Percentiles rank a stretch among this genome's conserved stretches.
phyloP scores from a whole-genome alignment of 2,797 vertebrate genomes.

The Notolabrus celidotus region DNA sequence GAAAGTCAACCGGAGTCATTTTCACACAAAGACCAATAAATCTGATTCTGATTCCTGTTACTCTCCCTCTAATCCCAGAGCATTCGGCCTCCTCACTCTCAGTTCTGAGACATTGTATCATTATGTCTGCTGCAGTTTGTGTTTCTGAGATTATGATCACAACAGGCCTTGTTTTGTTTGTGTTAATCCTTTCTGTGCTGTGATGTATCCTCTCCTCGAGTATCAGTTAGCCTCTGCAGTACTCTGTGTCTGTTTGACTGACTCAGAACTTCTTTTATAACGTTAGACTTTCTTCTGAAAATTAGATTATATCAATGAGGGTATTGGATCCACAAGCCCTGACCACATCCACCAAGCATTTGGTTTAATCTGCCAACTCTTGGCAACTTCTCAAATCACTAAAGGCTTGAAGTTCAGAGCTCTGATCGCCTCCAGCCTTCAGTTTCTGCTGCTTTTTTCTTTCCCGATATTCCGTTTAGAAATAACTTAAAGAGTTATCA shows the following conservation, averaged over 20 bases:
- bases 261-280: slow-evolving; percentile 20
- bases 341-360: slow-evolving; percentile 30
- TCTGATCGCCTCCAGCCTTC: slow-evolving; percentile 17
- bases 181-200: neutral
- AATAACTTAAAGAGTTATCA: neutral
- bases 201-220: neutral
- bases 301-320: slow-evolving; percentile 53
- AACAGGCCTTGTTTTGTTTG: too few species aligned
- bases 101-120: too few species aligned
- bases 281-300: slow-evolving; percentile 30
- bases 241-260: neutral
- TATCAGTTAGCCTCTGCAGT: neutral
- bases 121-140: too few species aligned
- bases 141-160: too few species aligned
- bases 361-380: slow-evolving; percentile 34
- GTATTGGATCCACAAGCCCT: slow-evolving; percentile 37
- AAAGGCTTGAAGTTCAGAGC: slow-evolving; percentile 32
- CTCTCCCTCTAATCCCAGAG: too few species aligned
- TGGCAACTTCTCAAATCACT: slow-evolving; percentile 52
- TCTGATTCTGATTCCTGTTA: too few species aligned
- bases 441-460: neutral
- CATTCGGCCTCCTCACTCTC: too few species aligned
- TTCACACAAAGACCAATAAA: too few species aligned
- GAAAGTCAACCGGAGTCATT: too few species aligned
- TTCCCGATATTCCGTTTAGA: neutral